Base-by-base conservation (phyloP, 2,797 vertebrate genomes). In the Eulemur albifrons region DNA sequence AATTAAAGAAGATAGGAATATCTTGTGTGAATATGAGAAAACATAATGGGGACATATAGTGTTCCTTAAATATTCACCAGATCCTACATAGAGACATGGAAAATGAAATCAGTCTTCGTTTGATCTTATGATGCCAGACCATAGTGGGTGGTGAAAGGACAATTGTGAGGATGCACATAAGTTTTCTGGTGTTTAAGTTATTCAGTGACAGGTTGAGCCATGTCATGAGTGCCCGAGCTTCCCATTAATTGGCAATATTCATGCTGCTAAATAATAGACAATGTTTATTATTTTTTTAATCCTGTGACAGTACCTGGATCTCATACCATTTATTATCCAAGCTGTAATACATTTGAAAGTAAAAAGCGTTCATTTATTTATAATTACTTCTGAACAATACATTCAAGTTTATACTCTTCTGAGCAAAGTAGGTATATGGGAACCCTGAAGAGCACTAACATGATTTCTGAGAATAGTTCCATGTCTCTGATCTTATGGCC, bases 71-170 rank as follows among this genome's bases (percentile, higher is more conserved):
- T 48, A 83, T 17, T 83, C 61, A 83, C 23, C 38, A 38, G 11
- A 63, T 75, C 79, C 45, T 18, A 57, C 14, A 88, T 82, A 2
- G 11, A 82, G 50, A 30, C 6, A 15, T 9, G 13, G 52, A n/a
- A 52, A 45, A 54, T 14, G 23, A 1, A 57, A 15, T 61, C 23
- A 3, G 9, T 70, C 12, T 35, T 54, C 52, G 23, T n/a, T 50
- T 20, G 35, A 3, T 77, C 12, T 54, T 32, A 21, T 1, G 1
- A 14, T 15, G 21, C 38, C 75, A 20, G 11, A 13, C 10, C 69
- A 61, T 35, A 13, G 50, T 0, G 13, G 14, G 13, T 23, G 5
- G 11, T 4, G n/a, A 3, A 18, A 14, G 30, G 4, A 25, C 4
- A 40, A 9, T 8, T 57, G 21, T 9, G 69, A 73, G 3, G 15